phyloP scores from a whole-genome alignment of 2,888 invertebrate genomes.

The Andricus quercusramuli region DNA sequence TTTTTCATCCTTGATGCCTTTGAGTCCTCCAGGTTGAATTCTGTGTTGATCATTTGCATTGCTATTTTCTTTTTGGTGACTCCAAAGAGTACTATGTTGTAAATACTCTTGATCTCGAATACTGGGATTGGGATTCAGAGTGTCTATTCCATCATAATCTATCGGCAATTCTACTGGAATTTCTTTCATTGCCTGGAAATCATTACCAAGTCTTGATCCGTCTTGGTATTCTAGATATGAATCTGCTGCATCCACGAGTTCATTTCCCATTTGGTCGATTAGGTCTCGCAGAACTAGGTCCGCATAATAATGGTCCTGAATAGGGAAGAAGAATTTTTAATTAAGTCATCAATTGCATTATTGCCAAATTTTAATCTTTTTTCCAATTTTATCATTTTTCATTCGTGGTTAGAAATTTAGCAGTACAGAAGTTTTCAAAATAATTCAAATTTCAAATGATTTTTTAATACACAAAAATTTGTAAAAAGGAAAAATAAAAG shows the following conservation, averaged over 20 bases:
- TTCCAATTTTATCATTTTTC: no score
- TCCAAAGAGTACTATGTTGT: constrained; percentile 88
- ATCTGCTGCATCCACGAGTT: constrained; percentile 84
- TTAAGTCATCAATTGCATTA: not conserved
- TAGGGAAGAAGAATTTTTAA: constrained; percentile 36
- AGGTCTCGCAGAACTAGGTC: constrained; percentile 88
- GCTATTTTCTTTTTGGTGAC: constrained; percentile 86
- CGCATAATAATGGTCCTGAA: constrained; percentile 82
- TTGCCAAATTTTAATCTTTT: not conserved
- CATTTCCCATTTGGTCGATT: constrained; percentile 88
- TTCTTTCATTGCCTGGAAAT: constrained; percentile 70
- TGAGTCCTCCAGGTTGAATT: constrained; percentile 76
- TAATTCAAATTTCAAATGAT: no score
- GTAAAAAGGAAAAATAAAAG: no score
- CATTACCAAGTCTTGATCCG: constrained; percentile 76
- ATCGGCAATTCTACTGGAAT: constrained; percentile 77
- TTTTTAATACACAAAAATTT: no score
- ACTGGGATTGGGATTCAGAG: constrained; percentile 87
- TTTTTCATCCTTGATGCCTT: constrained; percentile 88
- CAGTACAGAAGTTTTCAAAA: no score
- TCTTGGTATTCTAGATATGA: constrained; percentile 83
- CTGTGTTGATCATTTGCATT: constrained; percentile 73
- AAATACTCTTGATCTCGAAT: constrained; percentile 93
- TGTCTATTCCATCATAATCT: constrained; percentile 87
- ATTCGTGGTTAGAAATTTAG: no score